Conservation (phyloP, 2,113 vertebrate species). For the Pomatostomus ruficeps region DNA sequence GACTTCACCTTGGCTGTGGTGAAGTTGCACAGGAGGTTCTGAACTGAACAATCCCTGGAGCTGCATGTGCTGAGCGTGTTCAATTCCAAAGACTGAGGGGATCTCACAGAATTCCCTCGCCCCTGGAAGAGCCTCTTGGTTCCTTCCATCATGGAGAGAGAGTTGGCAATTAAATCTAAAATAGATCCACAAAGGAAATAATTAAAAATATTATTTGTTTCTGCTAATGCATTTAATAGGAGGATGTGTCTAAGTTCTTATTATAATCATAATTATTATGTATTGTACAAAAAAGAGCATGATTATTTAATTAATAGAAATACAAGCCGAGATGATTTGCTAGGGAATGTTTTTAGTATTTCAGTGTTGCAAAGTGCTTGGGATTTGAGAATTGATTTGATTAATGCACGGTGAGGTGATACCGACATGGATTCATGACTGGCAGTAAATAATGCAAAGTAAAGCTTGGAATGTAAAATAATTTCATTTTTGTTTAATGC, state of each 20-base stretch:
- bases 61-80: background rate
- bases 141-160: background rate
- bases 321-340: background rate
- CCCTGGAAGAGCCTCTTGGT: background rate
- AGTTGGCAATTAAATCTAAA: background rate
- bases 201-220: conserved; percentile 4
- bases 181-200: background rate
- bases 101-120: background rate
- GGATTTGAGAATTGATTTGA: background rate
- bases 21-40: background rate
- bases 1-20: background rate
- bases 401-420: background rate
- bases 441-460: background rate
- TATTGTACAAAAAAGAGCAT: background rate
- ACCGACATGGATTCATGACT: background rate
- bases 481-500: background rate
- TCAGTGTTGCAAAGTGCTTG: background rate
- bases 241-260: background rate
- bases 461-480: background rate
- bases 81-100: background rate
- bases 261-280: background rate
- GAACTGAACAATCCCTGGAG: background rate
- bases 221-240: background rate
- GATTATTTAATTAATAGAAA: background rate
- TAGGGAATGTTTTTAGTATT: background rate